Base-by-base conservation (phyloP, 2,888 invertebrate genomes). In the Caenorhabditis sulstoni region DNA sequence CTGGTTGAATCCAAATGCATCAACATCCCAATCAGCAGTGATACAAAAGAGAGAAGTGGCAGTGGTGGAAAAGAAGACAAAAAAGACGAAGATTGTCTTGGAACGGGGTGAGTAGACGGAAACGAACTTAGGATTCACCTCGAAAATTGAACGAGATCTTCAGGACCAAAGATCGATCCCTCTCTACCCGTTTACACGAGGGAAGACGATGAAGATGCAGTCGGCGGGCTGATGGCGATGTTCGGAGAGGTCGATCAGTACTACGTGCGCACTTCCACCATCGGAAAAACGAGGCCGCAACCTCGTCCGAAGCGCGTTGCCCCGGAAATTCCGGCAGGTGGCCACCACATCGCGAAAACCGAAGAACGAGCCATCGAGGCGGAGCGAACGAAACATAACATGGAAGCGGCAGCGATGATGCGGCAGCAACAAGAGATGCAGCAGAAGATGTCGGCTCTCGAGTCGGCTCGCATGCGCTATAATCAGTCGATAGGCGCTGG, bases 401-500 rank as follows among this genome's bases (percentile, higher is more conserved):
- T 62, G 53, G 47, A 53, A 14, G 41, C 20, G 29, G n/a, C 65
- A 16, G 12, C 16, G 8, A 16, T 22, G 3, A 58, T 57, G 41
- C 39, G 29, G 8, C 18, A 37, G 29, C 29, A 59, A 16, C 66
- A 41, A n/a, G 62, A 62, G 18, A 41, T 61, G 41, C 53, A n/a
- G n/a, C n/a, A 64, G 44, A 49, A 58, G 52, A 61, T 81, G 58
- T 80, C 80, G 52, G 52, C 41, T 18, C 64, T 83, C 4, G 83
- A 83, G 55, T 66, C 67, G 11, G 83, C 83, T 7, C 49, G 83
- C 11, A 58, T 80, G 5, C 75, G 77, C 3, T 81, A 81, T 80
- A 74, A 74, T 55, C 83, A 83, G 57, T 76, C 76, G 20, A 76
- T 83, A 37, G 70, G 79, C 12, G 82, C 80, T 3, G 79, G 77